Percentiles rank a stretch among this genome's conserved stretches.
phyloP scores from a whole-genome alignment of 2,113 vertebrate genomes.

The Synchiropus splendidus region DNA sequence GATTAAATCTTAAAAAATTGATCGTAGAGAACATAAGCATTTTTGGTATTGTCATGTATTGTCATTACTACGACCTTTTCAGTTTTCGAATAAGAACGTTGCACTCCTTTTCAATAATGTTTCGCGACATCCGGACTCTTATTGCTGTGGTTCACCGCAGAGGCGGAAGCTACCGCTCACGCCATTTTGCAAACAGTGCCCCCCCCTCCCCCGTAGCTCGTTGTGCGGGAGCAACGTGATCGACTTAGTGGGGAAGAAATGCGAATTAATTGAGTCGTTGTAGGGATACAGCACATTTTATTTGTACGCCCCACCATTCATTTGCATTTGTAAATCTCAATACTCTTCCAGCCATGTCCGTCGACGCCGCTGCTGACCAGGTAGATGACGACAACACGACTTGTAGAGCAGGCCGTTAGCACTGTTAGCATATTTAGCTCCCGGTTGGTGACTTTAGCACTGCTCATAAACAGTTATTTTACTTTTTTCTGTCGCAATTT shows the following conservation, averaged over 20 bases:
- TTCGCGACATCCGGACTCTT: too few relatives aligned
- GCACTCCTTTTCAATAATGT: too few relatives aligned
- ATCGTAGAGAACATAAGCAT: too few relatives aligned
- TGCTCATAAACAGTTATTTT: too few relatives aligned
- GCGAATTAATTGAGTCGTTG: conserved; percentile 27
- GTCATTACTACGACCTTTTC: too few relatives aligned
- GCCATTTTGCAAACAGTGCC: conserved; percentile 59
- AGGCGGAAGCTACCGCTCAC: conserved; percentile 24
- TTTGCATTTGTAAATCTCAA: conserved; percentile 14
- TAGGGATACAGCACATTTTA: conserved; percentile 2
- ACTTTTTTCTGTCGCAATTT: too few relatives aligned
- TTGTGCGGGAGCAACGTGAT: conserved; percentile 21
- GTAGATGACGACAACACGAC: conserved; percentile 31
- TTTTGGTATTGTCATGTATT: too few relatives aligned
- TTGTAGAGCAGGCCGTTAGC: too few relatives aligned
- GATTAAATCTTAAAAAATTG: too few relatives aligned
- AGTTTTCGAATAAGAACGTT: too few relatives aligned
- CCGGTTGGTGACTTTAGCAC: too few relatives aligned
- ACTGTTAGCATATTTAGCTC: conserved; percentile 2
- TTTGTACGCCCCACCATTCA: conserved; percentile 8
- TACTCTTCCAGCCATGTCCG: conserved; percentile 57
- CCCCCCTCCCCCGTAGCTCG: conserved; percentile 7
- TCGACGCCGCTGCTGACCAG: conserved; percentile 67
- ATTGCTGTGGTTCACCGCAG: too few relatives aligned
- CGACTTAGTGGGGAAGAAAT: conserved; percentile 33